A percentile compares a stretch with the other conserved stretches of the same genome.
Evolutionary conservation across 2,113 vertebrate species (phyloP).

Genomic region (Bubo scandiacus): DNA sequence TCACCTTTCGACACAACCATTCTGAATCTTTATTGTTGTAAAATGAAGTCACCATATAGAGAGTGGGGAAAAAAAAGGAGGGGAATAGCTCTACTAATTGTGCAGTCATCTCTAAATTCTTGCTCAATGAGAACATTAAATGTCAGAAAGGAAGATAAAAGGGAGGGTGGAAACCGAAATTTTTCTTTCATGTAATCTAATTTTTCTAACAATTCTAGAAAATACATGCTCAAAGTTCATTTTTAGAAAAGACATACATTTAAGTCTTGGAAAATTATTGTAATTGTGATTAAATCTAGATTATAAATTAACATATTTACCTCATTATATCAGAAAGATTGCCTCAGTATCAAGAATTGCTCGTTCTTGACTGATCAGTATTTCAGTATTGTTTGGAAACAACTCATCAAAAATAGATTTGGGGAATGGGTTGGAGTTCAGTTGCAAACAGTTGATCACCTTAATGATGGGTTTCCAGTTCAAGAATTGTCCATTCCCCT

Average conservation of each 20-base stretch:
- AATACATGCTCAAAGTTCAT: conserved; percentile 73
- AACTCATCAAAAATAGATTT: conserved; percentile 75
- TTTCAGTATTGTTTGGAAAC: conserved; percentile 64
- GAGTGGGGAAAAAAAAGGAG: not conserved
- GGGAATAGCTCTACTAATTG: conserved; percentile 32
- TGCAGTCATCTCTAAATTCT: conserved; percentile 66
- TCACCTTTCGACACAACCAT: conserved; percentile 59
- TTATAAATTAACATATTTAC: conserved; percentile 71
- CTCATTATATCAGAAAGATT: conserved; percentile 68
- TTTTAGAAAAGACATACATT: conserved; percentile 67
- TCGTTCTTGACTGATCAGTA: conserved; percentile 64
- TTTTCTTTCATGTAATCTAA: conserved; percentile 45
- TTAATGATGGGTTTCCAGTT: conserved; percentile 99
- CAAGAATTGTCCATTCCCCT: conserved; percentile 98
- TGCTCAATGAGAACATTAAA: conserved; percentile 49
- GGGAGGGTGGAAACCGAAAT: conserved; percentile 4
- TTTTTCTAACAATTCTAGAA: conserved; percentile 71
- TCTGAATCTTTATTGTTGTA: conserved; percentile 72
- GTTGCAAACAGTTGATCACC: conserved; percentile 49
- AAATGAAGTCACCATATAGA: conserved; percentile 60
- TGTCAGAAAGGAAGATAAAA: conserved; percentile 50
- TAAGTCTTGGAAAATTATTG: conserved; percentile 56
- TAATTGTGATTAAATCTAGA: conserved; percentile 64
- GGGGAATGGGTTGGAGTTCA: conserved; percentile 37
- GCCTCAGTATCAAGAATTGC: conserved; percentile 65